Percentiles rank a stretch among this genome's conserved stretches.
Evolutionary conservation across 2,888 invertebrate genomes (phyloP).

Genomic region (Odontocerum albicorne): DNA sequence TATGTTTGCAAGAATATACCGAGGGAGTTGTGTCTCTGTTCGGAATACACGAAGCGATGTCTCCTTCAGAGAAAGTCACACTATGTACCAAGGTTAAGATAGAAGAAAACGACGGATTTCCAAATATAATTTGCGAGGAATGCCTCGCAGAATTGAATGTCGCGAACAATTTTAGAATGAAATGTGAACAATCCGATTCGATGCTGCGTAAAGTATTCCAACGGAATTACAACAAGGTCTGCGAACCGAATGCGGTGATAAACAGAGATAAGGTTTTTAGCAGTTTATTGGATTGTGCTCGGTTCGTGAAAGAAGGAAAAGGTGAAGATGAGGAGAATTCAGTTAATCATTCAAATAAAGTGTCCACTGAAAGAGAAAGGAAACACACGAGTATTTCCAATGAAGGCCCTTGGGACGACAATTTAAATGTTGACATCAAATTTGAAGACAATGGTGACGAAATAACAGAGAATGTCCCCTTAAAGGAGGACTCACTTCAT

Average conservation of each 20-base stretch:
- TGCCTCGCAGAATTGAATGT: neutral
- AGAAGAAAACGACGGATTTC: neutral
- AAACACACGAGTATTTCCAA: constrained; percentile 37
- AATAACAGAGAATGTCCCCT: too few relatives aligned
- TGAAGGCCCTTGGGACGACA: too few relatives aligned
- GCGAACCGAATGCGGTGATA: too few relatives aligned
- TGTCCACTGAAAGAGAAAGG: neutral
- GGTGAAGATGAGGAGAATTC: neutral
- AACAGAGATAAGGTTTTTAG: too few relatives aligned
- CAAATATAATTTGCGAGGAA: neutral
- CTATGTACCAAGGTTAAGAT: neutral
- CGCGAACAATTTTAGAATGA: constrained; percentile 1
- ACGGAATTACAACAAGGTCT: neutral
- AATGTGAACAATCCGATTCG: constrained; percentile 2
- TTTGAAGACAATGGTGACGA: too few relatives aligned
- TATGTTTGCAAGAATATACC: neutral
- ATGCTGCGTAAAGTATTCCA: neutral
- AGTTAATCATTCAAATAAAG: neutral
- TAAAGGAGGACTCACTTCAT: too few relatives aligned
- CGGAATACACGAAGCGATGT: neutral
- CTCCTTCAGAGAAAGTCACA: neutral
- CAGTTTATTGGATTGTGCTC: too few relatives aligned
- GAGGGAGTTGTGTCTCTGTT: neutral
- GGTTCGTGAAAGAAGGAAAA: too few relatives aligned
- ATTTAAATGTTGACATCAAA: too few relatives aligned